Evolutionary conservation across 92 coral and sea anemone genomes (phyloP).

Genomic region (Heteractis magnifica): DNA sequence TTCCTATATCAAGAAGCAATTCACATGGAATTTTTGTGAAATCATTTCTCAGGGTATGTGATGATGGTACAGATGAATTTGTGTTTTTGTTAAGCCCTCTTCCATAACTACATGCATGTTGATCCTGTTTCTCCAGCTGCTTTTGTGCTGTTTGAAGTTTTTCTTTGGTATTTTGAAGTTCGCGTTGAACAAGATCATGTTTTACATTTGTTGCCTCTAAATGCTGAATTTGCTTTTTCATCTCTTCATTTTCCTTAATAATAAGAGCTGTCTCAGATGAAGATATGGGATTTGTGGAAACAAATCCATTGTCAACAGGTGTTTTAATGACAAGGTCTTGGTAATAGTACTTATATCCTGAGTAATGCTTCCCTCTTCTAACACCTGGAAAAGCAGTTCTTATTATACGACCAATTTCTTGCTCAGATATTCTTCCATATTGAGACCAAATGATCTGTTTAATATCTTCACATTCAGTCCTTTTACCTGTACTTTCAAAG

Average conservation of each 20-base stretch:
- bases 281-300: neutral
- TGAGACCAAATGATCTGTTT: neutral
- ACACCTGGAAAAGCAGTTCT: neutral
- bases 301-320: neutral
- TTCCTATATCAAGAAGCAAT: too few species aligned
- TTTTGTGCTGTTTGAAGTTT: too few species aligned
- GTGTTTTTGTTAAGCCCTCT: too few species aligned
- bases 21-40: too few species aligned
- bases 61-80: too few species aligned
- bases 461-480: neutral
- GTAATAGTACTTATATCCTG: neutral
- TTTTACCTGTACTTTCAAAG: neutral
- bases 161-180: too few species aligned
- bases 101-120: too few species aligned
- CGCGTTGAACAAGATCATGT: too few species aligned
- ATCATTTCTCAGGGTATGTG: too few species aligned
- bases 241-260: slow-evolving; percentile 2
- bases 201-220: too few species aligned
- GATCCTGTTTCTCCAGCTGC: too few species aligned
- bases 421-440: neutral
- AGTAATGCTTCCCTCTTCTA: neutral
- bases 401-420: slow-evolving; percentile 5
- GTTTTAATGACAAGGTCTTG: neutral
- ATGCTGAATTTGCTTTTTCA: too few species aligned
- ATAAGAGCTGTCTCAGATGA: slow-evolving; percentile 7